phyloP scores from a whole-genome alignment of 1,140 invertebrate genomes.

The Drosophila tsacasi region DNA sequence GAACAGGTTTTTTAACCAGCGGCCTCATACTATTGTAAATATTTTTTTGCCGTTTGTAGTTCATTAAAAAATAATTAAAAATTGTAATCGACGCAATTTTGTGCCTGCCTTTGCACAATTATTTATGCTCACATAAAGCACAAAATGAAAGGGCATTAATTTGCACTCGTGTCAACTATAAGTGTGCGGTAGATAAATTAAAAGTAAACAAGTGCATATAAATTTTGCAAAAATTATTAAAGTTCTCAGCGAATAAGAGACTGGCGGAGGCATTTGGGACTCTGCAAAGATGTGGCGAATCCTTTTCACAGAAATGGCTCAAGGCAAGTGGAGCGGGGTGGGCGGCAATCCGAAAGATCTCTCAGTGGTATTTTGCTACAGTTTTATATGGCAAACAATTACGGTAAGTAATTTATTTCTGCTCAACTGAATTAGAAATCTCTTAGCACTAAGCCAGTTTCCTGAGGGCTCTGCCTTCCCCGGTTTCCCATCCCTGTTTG shows the following conservation, averaged over 20 bases:
- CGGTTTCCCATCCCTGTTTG: conserved; percentile 14
- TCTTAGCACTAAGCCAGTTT: conserved; percentile 81
- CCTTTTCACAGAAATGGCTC: conserved; percentile 45
- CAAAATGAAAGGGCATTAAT: conserved; percentile 81
- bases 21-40: conserved; percentile 10
- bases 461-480: conserved; percentile 10
- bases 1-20: conserved; percentile 17
- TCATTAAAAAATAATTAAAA: conserved; percentile 84
- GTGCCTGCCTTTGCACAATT: conserved; percentile 77
- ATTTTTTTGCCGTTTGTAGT: conserved; percentile 56
- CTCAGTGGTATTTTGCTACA: conserved; percentile 67
- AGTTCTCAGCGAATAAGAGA: background rate
- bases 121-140: conserved; percentile 76
- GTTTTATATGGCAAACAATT: conserved; percentile 82
- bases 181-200: conserved; percentile 78
- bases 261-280: conserved; percentile 6
- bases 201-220: conserved; percentile 76
- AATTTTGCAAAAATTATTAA: conserved; percentile 57
- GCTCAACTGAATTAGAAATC: conserved; percentile 84
- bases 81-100: conserved; percentile 78
- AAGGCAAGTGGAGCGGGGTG: conserved; percentile 9
- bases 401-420: conserved; percentile 84
- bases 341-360: conserved; percentile 23
- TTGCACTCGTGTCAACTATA: conserved; percentile 75
- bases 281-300: conserved; percentile 20